These are phyloP conservation scores for Rhinogobio ventralis DNA, from an alignment of 2,797 vertebrate species.

Conservation along the genomic window DNA sequence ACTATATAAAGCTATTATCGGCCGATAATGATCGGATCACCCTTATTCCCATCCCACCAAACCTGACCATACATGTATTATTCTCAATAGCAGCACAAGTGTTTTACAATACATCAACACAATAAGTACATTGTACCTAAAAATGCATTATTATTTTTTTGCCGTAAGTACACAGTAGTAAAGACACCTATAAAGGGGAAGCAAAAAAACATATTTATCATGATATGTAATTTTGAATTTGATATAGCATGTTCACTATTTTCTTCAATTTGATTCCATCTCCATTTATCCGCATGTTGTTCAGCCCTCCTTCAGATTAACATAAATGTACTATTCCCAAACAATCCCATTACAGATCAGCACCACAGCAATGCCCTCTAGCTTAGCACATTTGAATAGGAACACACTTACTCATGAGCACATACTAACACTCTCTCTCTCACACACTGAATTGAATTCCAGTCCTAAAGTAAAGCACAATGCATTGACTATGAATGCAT, in stretches of 20 bases:
- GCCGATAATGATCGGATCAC: no score
- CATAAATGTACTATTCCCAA: slow-evolving; percentile 23
- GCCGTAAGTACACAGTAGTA: not conserved
- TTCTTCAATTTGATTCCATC: not conserved
- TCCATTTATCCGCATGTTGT: slow-evolving; percentile 27
- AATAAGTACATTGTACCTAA: not conserved
- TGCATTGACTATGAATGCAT: no score
- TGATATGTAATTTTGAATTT: not conserved
- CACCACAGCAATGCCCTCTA: slow-evolving; percentile 40
- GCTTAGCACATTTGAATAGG: slow-evolving; percentile 44
- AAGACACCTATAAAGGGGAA: not conserved
- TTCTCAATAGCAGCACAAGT: not conserved
- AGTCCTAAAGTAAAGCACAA: slow-evolving; percentile 4
- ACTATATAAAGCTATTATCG: not conserved
- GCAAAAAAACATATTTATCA: not conserved
- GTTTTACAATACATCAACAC: not conserved
- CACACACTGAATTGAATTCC: slow-evolving; percentile 44
- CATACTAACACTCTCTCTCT: slow-evolving; percentile 32
- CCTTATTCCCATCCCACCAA: not conserved
- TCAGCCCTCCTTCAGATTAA: slow-evolving; percentile 11
- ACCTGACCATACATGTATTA: not conserved
- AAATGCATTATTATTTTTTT: not conserved
- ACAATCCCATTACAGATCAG: slow-evolving; percentile 16
- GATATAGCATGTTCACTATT: not conserved
- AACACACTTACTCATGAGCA: slow-evolving; percentile 34